Conservation (phyloP, 1,140 invertebrate genomes). For the Diuraphis noxia region DNA sequence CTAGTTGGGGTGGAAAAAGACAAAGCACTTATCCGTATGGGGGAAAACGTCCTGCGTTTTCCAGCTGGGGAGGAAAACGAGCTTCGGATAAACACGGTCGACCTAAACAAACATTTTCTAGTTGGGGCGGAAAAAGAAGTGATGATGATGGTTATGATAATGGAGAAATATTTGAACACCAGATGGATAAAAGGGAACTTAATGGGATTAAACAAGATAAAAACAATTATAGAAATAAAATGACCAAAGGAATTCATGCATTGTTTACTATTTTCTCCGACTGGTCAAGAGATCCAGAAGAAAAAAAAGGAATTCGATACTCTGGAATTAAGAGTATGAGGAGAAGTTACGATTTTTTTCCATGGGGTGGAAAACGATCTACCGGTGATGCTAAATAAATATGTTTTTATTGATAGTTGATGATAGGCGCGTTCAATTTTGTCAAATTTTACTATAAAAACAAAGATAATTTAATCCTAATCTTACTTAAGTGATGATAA, state of each 20-base stretch:
- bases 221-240: conserved; percentile 45
- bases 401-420: conserved; percentile 28
- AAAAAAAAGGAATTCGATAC: conserved; percentile 41
- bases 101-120: conserved; percentile 56
- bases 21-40: conserved; percentile 55
- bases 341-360: conserved; percentile 55
- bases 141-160: conserved; percentile 35
- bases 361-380: conserved; percentile 57
- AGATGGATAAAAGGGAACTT: conserved; percentile 26
- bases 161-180: conserved; percentile 15
- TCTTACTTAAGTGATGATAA: conserved; percentile 33
- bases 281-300: conserved; percentile 35
- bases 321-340: conserved; percentile 37
- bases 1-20: conserved; percentile 55
- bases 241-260: conserved; percentile 45
- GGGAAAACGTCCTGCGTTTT: conserved; percentile 56
- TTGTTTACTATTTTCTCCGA: conserved; percentile 51
- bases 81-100: conserved; percentile 56
- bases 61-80: conserved; percentile 56
- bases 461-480: background rate
- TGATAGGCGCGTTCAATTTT: conserved; percentile 23
- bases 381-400: conserved; percentile 16
- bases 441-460: conserved; percentile 11
- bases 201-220: conserved; percentile 22
- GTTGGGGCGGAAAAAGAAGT: conserved; percentile 55